These are phyloP conservation scores for Neoniphon sammara DNA, from an alignment of 2,797 vertebrate genomes.

Conservation along the genomic window DNA sequence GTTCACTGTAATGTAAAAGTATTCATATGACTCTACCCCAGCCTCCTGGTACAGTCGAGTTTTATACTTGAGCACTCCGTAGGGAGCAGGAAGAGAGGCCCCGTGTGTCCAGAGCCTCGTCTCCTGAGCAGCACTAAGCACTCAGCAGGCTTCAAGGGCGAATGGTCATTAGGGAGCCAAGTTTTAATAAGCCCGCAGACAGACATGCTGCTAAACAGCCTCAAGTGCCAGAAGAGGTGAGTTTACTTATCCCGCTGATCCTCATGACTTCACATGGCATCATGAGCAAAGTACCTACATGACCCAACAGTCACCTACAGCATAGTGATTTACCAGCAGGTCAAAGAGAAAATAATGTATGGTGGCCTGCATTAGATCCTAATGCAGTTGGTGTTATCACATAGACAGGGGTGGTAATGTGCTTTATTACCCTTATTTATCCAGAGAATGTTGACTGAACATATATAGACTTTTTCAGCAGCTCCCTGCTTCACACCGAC, in stretches of 20 bases:
- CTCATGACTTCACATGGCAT: slow-evolving; percentile 74
- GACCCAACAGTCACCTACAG: slow-evolving; percentile 41
- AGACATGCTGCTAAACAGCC: slow-evolving; percentile 80
- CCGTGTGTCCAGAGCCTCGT: slow-evolving; percentile 69
- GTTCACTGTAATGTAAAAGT: slow-evolving; percentile 74
- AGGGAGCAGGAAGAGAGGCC: slow-evolving; percentile 81
- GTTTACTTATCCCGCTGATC: slow-evolving; percentile 73
- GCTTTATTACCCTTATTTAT: too few species aligned
- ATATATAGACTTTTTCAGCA: not conserved
- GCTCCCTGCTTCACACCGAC: too few species aligned
- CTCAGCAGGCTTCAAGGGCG: slow-evolving; percentile 81
- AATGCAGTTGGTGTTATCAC: not conserved
- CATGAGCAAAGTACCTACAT: slow-evolving; percentile 52
- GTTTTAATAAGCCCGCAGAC: slow-evolving; percentile 83
- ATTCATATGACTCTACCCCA: slow-evolving; percentile 72
- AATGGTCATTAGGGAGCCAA: slow-evolving; percentile 82
- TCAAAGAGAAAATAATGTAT: slow-evolving; percentile 1
- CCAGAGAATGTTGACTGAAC: not conserved
- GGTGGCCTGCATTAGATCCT: not conserved
- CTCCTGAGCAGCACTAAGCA: slow-evolving; percentile 76
- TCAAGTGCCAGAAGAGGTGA: slow-evolving; percentile 79
- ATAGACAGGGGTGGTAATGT: not conserved
- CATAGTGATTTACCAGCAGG: slow-evolving; percentile 30
- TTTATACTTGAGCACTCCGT: slow-evolving; percentile 69
- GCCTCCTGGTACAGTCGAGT: slow-evolving; percentile 69